Base-by-base conservation (phyloP, 2,888 invertebrate species). In the Tetranychus piercei region DNA sequence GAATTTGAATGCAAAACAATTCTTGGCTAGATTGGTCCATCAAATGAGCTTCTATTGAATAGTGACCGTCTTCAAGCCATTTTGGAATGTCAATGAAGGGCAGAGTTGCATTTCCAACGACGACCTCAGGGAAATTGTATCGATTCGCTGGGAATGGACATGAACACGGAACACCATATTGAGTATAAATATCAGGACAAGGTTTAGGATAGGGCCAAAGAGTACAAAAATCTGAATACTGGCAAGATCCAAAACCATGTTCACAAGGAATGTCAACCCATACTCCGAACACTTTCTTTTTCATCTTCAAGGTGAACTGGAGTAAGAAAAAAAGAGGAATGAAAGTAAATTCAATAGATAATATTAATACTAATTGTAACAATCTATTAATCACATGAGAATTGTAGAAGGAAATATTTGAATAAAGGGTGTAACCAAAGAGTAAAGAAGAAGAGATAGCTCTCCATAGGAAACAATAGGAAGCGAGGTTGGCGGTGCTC, bases 261-360 rank as follows among this genome's bases (percentile, higher is more conserved):
- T 69, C 69, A n/a, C 69, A 69, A 6, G 69, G 69, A 22, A 69
- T 22, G 11, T 69, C n/a, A 9, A 69, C 69, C 69, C 69, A 69
- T 11, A 69, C 69, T 15, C 22, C 22, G 9, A 34, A 22, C 9
- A 69, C 69, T 69, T 69, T 69, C n/a, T 69, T 69, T 11, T 69
- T 23, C 69, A 69, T 69, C n/a, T 11, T 34, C 34, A 34, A 23
- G 9, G 22, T 69, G 69, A 23, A 69, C 69, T 69, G 9, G 55
- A 55, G 7, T 15, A 69, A 65, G 66, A 65, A 20, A 65, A 65
- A 20, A 65, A 4, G 1, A 20, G 5, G 18, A 65, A 20, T 65
- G 6, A 20, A 65, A 65, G 66, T 65, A 34, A 34, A 34, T 34
- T 34, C 34, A 34, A 34, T 34, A 23, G 23, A 23, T 23, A 34